Evolutionary conservation across 2,888 invertebrate genomes (phyloP), one percentile per base, ranked within the genome.

Genomic region (Dastarcus helophoroides): DNA sequence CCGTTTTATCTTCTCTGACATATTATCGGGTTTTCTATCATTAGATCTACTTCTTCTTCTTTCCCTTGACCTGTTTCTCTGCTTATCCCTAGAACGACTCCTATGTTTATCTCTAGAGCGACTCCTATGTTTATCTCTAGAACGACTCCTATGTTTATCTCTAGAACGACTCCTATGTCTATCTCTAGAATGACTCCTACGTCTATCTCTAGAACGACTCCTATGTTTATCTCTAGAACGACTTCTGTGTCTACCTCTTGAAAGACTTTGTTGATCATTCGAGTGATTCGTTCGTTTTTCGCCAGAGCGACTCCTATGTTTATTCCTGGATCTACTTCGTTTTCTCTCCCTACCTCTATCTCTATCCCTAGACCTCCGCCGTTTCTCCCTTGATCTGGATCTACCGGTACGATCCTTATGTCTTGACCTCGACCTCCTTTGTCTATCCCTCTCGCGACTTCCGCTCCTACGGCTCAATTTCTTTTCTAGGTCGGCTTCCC

Each of bases 151-250:
- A 13, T 39, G 40, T 31, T 31, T 41, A 39, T 37, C 49, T 44
- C 50, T 40, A 7, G 53, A 50, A 28, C 53, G 56, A 7, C 57
- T 56, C 31, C 42, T 42, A 32, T 42, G 42, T 30, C 46, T 42
- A 0, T 50, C 44, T 31, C 46, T 42, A 4, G 28, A 31, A 2
- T 23, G 41, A 47, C 44, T 41, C 26, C 40, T 38, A 11, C 14
- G 7, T 6, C 35, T 35, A 38, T 38, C 41, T 29, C 40, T 36
- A 23, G 46, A 43, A 40, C 47, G 41, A 33, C 42, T 37, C 41
- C 44, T 24, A 43, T 45, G 32, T 38, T 44, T 35, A 15, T 37
- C 48, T 9, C 47, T 44, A 5, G 49, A 49, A 36, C 50, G 46
- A n/a, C 30, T 26, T 22, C 39, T 44, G 13, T 40, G 44, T 16